A percentile compares a stretch with the other conserved stretches of the same genome.
Conservation (phyloP, 1,140 invertebrate genomes). For the Laupala kohalensis region DNA sequence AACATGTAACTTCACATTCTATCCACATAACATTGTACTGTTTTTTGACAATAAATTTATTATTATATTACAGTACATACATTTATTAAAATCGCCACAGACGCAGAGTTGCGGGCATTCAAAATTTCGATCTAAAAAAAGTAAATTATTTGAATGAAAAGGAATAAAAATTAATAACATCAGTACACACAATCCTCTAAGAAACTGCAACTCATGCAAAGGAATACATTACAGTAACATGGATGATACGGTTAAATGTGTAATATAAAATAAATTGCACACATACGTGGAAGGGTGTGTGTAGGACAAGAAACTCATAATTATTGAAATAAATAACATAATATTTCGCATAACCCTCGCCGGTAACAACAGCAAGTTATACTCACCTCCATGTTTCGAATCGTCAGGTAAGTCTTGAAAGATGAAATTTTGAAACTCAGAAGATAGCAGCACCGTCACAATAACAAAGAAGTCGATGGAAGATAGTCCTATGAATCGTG, state of each 20-base stretch:
- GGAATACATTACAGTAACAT: too few relatives aligned
- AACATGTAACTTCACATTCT: not conserved
- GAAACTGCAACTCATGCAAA: too few relatives aligned
- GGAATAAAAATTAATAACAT: too few relatives aligned
- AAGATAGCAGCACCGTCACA: not conserved
- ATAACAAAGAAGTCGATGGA: not conserved
- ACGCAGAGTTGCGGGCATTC: conserved; percentile 36
- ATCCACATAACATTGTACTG: not conserved
- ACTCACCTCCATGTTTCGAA: conserved; percentile 12
- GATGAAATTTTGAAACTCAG: not conserved
- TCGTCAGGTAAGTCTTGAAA: not conserved
- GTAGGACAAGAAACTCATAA: too few relatives aligned
- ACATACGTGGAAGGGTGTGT: too few relatives aligned
- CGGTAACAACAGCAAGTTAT: conserved; percentile 9
- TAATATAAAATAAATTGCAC: too few relatives aligned
- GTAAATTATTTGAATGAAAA: too few relatives aligned
- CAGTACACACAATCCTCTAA: too few relatives aligned
- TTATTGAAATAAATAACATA: too few relatives aligned
- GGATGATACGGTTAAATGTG: too few relatives aligned
- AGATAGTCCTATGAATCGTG: not conserved
- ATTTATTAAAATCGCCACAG: conserved; percentile 37
- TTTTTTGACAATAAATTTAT: too few relatives aligned
- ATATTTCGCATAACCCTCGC: too few relatives aligned
- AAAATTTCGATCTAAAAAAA: conserved; percentile 42
- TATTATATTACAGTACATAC: conserved; percentile 17